These are phyloP conservation scores for Abrostola tripartita DNA, from an alignment of 2,888 invertebrate genomes.

Conservation along the genomic window DNA sequence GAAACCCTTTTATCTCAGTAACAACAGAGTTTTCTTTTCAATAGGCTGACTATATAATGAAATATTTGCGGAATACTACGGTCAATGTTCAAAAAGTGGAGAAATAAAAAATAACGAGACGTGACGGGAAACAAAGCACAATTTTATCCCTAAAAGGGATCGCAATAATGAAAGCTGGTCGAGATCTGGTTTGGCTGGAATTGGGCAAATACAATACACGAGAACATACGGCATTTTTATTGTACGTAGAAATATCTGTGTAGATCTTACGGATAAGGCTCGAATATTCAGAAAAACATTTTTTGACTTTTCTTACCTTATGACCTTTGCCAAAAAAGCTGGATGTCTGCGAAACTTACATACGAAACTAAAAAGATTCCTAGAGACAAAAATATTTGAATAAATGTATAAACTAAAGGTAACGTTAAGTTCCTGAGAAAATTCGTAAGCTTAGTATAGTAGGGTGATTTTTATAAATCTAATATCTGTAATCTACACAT, in stretches of 20 bases:
- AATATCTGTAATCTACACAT: no score
- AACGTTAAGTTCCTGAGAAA: no score
- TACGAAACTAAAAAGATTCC: no score
- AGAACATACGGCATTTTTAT: slow-evolving; percentile 13
- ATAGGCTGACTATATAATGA: slow-evolving; percentile 76
- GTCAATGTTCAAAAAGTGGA: slow-evolving; percentile 74
- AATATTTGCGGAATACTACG: slow-evolving; percentile 78
- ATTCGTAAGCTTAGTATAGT: no score
- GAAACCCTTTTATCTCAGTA: slow-evolving; percentile 74
- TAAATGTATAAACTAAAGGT: no score
- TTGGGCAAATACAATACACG: slow-evolving; percentile 54
- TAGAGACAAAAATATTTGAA: no score
- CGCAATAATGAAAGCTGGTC: slow-evolving; percentile 77
- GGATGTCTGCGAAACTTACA: no score
- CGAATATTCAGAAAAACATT: no score
- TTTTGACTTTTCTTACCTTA: no score
- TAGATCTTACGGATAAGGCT: no score
- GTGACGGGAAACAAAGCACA: slow-evolving; percentile 83
- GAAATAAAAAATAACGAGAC: slow-evolving; percentile 80
- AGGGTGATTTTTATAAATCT: no score
- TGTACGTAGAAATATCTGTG: not conserved
- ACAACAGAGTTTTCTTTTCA: slow-evolving; percentile 73
- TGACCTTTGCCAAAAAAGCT: no score
- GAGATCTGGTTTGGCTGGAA: slow-evolving; percentile 64
- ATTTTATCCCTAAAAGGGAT: slow-evolving; percentile 82